These are phyloP conservation scores for Anas georgica DNA, from an alignment of 2,797 vertebrate species.

Conservation along the genomic window DNA sequence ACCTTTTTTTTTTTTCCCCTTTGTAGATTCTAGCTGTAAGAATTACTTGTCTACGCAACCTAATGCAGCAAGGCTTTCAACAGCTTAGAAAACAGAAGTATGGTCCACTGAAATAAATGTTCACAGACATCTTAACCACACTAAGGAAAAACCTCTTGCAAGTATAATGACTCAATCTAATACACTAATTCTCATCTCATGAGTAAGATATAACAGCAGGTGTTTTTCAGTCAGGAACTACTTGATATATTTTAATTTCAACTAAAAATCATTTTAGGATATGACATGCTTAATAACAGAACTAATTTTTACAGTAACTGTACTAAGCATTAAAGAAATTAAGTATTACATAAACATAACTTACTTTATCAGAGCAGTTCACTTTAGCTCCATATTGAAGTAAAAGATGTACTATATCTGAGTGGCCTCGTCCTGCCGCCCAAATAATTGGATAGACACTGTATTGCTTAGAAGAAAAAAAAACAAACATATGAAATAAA, in stretches of 20 bases:
- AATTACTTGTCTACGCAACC: not conserved
- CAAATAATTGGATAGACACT: constrained; percentile 98
- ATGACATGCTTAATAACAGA: not conserved
- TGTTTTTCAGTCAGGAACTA: not conserved
- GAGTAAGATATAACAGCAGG: not conserved
- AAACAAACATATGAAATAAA: not conserved
- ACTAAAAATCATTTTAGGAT: not conserved
- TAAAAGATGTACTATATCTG: constrained; percentile 88
- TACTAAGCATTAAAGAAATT: not conserved
- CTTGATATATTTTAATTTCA: not conserved
- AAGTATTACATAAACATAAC: not conserved
- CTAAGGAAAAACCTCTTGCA: not conserved
- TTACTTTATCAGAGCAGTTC: constrained; percentile 98
- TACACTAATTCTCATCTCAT: not conserved
- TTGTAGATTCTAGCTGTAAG: not conserved
- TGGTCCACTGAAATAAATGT: not conserved
- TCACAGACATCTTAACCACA: not conserved
- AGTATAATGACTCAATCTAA: not conserved
- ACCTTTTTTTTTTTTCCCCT: not conserved
- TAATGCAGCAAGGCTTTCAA: not conserved
- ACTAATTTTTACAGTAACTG: not conserved
- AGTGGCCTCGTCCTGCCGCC: constrained; percentile 94
- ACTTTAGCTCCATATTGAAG: constrained; percentile 91
- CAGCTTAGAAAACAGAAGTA: not conserved
- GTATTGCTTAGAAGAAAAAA: constrained; percentile 84